Percentiles rank a stretch among this genome's conserved stretches.
Conservation (phyloP, 2,113 vertebrate genomes). For the Malurus cyaneus region DNA sequence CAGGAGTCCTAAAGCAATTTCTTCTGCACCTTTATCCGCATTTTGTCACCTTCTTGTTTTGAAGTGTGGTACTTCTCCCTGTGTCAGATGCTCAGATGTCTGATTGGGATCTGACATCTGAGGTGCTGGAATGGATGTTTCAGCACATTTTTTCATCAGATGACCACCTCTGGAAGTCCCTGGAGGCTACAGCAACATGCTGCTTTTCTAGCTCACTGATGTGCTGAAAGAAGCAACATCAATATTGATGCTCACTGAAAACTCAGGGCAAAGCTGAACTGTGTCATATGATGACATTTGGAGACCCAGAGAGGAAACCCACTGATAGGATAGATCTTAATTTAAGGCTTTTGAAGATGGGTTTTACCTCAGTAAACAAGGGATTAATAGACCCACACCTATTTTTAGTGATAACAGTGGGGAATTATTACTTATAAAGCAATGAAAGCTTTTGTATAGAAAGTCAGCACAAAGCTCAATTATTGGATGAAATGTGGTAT, state of each 20-base stretch:
- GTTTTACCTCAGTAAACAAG: not conserved
- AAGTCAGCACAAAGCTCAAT: not conserved
- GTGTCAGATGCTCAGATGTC: not conserved
- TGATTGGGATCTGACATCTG: too few relatives aligned
- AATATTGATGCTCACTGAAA: not conserved
- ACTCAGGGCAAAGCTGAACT: not conserved
- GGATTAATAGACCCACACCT: not conserved
- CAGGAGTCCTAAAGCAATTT: not conserved
- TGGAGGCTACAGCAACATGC: not conserved
- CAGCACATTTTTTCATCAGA: not conserved
- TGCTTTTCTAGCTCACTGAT: not conserved
- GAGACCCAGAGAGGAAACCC: not conserved
- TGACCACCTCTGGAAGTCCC: not conserved
- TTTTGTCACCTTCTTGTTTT: not conserved
- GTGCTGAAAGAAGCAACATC: not conserved
- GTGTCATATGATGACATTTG: not conserved
- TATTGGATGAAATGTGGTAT: not conserved
- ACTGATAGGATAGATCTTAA: not conserved
- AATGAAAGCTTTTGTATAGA: not conserved
- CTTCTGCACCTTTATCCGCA: not conserved
- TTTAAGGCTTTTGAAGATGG: not conserved
- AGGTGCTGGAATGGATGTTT: rapidly evolving
- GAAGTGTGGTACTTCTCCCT: not conserved
- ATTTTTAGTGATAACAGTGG: not conserved
- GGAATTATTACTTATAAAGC: not conserved